phyloP scores from a whole-genome alignment of 1,140 invertebrate species.

The Meloidogyne hapla region DNA sequence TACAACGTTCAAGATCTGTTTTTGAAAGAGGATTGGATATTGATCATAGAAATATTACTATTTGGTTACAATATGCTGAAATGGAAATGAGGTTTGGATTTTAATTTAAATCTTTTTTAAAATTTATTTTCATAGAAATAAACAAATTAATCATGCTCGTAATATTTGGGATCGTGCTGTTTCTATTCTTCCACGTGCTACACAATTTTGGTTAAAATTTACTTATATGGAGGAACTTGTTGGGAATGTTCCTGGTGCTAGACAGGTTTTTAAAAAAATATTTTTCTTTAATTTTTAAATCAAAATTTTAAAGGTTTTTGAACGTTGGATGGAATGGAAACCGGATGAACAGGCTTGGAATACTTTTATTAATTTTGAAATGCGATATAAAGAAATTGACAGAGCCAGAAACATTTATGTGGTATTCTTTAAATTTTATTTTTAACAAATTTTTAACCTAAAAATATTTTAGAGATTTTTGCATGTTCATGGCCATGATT shows the following conservation, averaged over 20 bases:
- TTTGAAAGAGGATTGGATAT: constrained; percentile 95
- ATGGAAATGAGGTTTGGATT: constrained; percentile 96
- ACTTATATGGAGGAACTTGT: constrained; percentile 99
- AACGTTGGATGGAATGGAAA: constrained; percentile 99
- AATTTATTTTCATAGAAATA: constrained; percentile 62
- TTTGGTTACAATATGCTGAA: constrained; percentile 98
- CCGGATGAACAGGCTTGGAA: constrained; percentile 99
- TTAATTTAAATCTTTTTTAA: no score
- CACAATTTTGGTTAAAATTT: constrained; percentile 99
- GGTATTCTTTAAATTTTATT: no score
- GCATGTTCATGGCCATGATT: constrained; percentile 60
- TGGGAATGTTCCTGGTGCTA: constrained; percentile 79
- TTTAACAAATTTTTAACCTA: constrained; percentile 3
- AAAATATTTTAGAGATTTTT: constrained; percentile 70
- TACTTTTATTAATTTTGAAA: constrained; percentile 98
- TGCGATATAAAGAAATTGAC: constrained; percentile 92
- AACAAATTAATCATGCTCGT: constrained; percentile 89
- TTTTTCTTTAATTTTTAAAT: no score
- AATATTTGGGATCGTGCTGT: constrained; percentile 98
- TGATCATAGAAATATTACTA: constrained; percentile 81
- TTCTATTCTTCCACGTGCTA: constrained; percentile 89
- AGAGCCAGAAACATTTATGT: constrained; percentile 86
- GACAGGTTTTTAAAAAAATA: no score
- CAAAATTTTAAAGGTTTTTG: no score
- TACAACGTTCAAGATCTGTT: constrained; percentile 81